These are phyloP conservation scores for Tamandua tetradactyla DNA, from an alignment of 2,797 vertebrate species.

Conservation along the genomic window DNA sequence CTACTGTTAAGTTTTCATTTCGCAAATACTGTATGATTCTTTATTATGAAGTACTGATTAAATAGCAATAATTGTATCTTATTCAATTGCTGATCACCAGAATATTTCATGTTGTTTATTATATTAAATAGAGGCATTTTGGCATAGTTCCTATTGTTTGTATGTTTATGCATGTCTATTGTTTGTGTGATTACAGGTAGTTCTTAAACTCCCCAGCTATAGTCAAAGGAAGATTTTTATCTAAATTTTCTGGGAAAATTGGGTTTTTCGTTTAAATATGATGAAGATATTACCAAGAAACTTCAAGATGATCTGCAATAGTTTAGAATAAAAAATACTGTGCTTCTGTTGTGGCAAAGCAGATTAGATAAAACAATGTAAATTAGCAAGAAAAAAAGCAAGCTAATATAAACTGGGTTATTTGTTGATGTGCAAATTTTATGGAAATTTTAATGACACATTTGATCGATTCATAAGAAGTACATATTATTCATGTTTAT, in stretches of 20 bases:
- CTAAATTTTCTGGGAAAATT: slow-evolving; percentile 49
- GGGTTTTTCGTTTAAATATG: slow-evolving; percentile 23
- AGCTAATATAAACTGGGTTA: slow-evolving; percentile 43
- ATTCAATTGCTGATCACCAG: slow-evolving; percentile 32
- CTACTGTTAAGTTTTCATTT: slow-evolving; percentile 55
- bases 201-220: slow-evolving; percentile 48
- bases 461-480: slow-evolving; percentile 62
- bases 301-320: slow-evolving; percentile 28
- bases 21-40: slow-evolving; percentile 44
- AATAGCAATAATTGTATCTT: slow-evolving; percentile 45
- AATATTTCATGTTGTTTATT: slow-evolving; percentile 39
- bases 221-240: slow-evolving; percentile 38
- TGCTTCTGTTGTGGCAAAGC: slow-evolving; percentile 23
- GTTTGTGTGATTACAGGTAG: slow-evolving; percentile 43
- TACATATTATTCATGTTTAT: slow-evolving; percentile 59
- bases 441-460: slow-evolving; percentile 64
- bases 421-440: slow-evolving; percentile 66
- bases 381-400: slow-evolving; percentile 31
- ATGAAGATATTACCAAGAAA: slow-evolving; percentile 42
- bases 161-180: too few relatives aligned
- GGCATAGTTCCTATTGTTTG: slow-evolving; percentile 46
- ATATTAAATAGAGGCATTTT: slow-evolving; percentile 48
- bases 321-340: not conserved
- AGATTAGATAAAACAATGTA: slow-evolving; percentile 52
- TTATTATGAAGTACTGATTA: slow-evolving; percentile 45